Evolutionary conservation across 2,797 vertebrate species (phyloP).

Genomic region (Glossophaga mutica): DNA sequence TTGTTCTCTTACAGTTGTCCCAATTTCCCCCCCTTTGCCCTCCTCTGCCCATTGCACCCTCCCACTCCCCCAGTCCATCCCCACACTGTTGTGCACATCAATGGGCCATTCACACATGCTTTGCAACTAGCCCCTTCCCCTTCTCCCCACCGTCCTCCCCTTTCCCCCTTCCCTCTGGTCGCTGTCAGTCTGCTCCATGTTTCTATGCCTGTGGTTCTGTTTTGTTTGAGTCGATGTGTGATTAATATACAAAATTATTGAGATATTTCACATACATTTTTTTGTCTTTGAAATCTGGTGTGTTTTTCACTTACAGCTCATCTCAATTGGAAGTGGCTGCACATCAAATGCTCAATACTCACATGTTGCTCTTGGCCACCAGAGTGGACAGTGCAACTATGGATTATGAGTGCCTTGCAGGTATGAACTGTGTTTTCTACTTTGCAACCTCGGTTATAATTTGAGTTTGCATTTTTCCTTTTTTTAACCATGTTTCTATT

Average conservation of each 20-base stretch:
- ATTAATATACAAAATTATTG: background rate
- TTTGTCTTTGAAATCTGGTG: background rate
- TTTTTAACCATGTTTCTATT: constrained; percentile 11
- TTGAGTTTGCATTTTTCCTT: background rate
- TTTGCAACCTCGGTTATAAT: background rate
- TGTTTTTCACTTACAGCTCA: background rate
- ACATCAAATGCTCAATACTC: background rate
- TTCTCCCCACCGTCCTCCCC: background rate
- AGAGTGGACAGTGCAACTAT: background rate
- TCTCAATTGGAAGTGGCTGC: background rate
- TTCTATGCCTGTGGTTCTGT: background rate
- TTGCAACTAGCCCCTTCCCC: background rate
- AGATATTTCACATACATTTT: background rate
- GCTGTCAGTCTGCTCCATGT: background rate
- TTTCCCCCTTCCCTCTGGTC: background rate
- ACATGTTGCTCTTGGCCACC: background rate
- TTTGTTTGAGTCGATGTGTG: background rate
- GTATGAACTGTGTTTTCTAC: background rate
- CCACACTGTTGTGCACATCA: background rate
- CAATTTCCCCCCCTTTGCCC: background rate
- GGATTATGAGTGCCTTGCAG: background rate
- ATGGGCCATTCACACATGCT: background rate
- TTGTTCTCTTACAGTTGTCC: background rate
- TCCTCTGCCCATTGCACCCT: too few species aligned
- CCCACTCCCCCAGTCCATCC: too few species aligned